Conservation (phyloP, 2,113 vertebrate species). For the Plectropomus leopardus region DNA sequence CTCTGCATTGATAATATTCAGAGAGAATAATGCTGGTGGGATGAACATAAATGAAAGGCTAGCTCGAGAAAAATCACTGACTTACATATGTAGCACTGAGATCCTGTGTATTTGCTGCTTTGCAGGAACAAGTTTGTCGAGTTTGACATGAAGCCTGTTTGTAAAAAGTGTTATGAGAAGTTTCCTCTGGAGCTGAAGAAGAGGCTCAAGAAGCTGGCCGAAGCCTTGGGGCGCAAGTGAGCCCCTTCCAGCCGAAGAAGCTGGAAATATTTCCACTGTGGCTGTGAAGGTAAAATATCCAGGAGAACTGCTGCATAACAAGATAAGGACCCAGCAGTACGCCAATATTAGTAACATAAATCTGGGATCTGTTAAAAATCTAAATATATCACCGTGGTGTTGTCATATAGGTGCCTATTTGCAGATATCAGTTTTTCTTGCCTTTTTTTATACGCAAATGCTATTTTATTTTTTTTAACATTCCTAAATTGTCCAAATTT, state of each 20-base stretch:
- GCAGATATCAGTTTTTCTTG: background rate
- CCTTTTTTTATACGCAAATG: slow-evolving; percentile 14
- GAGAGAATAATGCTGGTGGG: background rate
- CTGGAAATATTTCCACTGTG: background rate
- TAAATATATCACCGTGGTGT: slow-evolving; percentile 19
- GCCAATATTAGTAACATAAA: slow-evolving; percentile 11
- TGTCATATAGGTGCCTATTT: slow-evolving; percentile 12
- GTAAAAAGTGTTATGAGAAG: slow-evolving; percentile 99
- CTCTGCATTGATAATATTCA: background rate
- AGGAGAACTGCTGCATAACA: slow-evolving; percentile 5
- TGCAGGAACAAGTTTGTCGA: slow-evolving; percentile 99
- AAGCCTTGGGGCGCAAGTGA: slow-evolving; percentile 94
- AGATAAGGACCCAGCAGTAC: background rate
- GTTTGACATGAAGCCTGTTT: slow-evolving; percentile 99
- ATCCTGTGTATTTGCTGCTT: slow-evolving; percentile 51
- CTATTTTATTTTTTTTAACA: slow-evolving; percentile 25
- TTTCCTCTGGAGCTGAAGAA: slow-evolving; percentile 99
- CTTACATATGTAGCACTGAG: background rate
- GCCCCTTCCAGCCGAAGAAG: slow-evolving; percentile 19
- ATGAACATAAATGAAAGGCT: slow-evolving; percentile 2
- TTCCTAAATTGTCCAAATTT: slow-evolving; percentile 54
- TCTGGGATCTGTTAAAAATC: slow-evolving; percentile 20
- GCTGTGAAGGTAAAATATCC: slow-evolving; percentile 8
- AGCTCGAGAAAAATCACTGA: background rate
- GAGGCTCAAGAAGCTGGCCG: slow-evolving; percentile 97